These are phyloP conservation scores for Periophthalmodon schlosseri DNA, from an alignment of 2,113 vertebrate species.

Conservation along the genomic window DNA sequence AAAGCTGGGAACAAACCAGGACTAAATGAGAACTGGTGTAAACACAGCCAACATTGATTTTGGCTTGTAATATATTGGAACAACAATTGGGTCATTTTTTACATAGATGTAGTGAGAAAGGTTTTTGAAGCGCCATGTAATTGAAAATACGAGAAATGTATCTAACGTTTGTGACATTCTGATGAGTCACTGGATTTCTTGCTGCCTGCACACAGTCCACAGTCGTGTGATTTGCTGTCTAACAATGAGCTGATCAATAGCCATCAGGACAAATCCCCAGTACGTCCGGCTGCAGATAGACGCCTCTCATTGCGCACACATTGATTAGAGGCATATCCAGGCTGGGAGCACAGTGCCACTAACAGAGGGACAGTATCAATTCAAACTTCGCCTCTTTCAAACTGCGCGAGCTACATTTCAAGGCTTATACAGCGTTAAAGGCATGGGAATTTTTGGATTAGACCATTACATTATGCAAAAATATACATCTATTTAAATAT, in stretches of 20 bases:
- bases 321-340: constrained; percentile 46
- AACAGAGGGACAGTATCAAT: not conserved
- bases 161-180: constrained; percentile 8
- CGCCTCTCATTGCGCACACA: constrained; percentile 28
- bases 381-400: constrained; percentile 25
- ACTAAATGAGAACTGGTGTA: too few relatives aligned
- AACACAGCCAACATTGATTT: too few relatives aligned
- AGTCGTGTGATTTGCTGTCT: constrained; percentile 22
- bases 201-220: constrained; percentile 16
- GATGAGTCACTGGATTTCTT: constrained; percentile 13
- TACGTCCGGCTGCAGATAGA: constrained; percentile 26
- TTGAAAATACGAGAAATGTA: not conserved
- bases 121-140: too few relatives aligned
- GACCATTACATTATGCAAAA: too few relatives aligned
- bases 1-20: too few relatives aligned
- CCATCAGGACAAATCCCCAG: constrained; percentile 18
- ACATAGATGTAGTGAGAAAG: too few relatives aligned
- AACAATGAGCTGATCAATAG: constrained; percentile 31
- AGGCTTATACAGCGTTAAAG: not conserved
- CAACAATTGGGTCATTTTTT: too few relatives aligned
- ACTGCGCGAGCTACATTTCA: not conserved
- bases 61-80: too few relatives aligned
- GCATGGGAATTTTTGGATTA: not conserved
- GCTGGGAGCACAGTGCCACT: constrained; percentile 27
- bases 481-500: too few relatives aligned